Base-by-base conservation (phyloP, 1,140 invertebrate genomes). In the Pachyrhynchus sulphureomaculatus region DNA sequence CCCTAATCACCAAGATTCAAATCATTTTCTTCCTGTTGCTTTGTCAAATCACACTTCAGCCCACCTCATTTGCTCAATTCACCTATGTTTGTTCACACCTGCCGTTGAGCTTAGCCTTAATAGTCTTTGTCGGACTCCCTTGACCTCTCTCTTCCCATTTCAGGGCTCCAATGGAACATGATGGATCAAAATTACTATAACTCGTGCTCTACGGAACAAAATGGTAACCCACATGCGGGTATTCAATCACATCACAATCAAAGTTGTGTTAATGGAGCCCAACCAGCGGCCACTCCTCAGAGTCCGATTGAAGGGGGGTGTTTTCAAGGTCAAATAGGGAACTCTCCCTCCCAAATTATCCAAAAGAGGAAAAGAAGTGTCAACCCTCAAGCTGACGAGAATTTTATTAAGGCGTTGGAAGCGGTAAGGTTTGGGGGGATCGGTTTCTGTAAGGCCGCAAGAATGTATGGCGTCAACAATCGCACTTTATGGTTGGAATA, bases 401-500 rank as follows among this genome's bases (percentile, higher is more conserved):
- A 89, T 73, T 90, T 91, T 72, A 84, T 89, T 48, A 77, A 84
- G 6, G 90, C 90, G 0, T 75, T 92, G 15, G 88, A 91, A 69
- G 89, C 89, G 1, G 89, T 91, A 0, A 81, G 89, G 13, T 85
- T 85, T 59, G 89, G 89, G n/a, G 87, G 88, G 15, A 90, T 92
- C 59, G 90, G 90, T 1, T 91, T 92, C 75, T 91, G 89, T 74
- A 91, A 91, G 67, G 89, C 89, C 5, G 90, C 89, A 0, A 80
- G 88, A 33, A 83, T 90, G 75, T 91, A 87, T 72, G 89, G 89
- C 12, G 89, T 91, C 1, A 92, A 91, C 76, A 91, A 91, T 75
- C 80, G 89, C 29, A 91, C 90, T 0, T 75, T 92, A 0, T 92
- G 90, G 90, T 78, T 91, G 12, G 89, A 92, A 68, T 91, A 91